Evolutionary conservation across 2,888 invertebrate genomes (phyloP), one percentile per base, ranked within the genome.

Genomic region (Lapara coniferarum): DNA sequence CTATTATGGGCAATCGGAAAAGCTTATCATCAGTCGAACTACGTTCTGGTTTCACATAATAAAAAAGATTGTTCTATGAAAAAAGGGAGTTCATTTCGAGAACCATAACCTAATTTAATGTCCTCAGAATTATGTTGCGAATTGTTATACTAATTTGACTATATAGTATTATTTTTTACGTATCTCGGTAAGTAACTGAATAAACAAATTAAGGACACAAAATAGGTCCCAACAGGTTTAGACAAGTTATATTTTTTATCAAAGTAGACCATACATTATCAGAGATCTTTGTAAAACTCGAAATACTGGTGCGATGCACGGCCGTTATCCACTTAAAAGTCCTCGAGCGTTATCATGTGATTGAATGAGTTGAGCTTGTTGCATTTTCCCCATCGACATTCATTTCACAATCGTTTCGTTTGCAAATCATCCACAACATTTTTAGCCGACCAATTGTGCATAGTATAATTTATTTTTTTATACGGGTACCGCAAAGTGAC

Each of bases 321-420:
- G 57, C 66, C 69, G 57, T 52, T 69, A 69, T 63, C 59, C 53
- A 63, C 51, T 51, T 51, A 51, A 51, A 68, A 68, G 52, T 68
- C 57, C 59, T 69, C 68, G 44, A 37, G 53, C 59, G 52, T 63
- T 51, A 66, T 69, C 69, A 69, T 66, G 66, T 71, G 66, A 71
- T 67, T 70, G 66, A 67, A 56, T 52, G 67, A 66, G 37, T 66
- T 51, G 67, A 68, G 67, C 57, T 66, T 63, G 69, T 58, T 70
- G 68, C 70, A 68, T 70, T 71, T 67, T 68, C 68, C 66, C 58
- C 66, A 56, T 70, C 67, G 52, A 67, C 69, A 66, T 3, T 12
- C 25, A 37, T 72, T 70, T 66, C 69, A 53, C 46, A 72, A 70
- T 67, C 55, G 55, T 30, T 67, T 70, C 51, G 66, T 12, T 52